These are phyloP conservation scores for Aspidiotus destructor DNA, from an alignment of 2,888 invertebrate genomes.

Conservation along the genomic window DNA sequence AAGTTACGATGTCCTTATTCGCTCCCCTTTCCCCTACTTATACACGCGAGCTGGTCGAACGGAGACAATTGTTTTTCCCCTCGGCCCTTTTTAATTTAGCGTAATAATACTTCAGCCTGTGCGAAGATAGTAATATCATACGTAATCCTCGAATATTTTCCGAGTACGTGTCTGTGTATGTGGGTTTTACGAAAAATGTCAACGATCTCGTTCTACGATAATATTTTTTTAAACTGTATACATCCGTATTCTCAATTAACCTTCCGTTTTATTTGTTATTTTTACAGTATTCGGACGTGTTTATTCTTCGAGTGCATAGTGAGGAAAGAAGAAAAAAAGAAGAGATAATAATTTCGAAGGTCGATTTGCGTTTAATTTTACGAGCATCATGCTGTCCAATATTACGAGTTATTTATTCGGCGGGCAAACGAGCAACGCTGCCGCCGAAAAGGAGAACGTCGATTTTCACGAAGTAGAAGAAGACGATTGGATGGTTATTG, in stretches of 20 bases:
- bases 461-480: conserved; percentile 31
- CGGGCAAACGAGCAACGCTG: conserved; percentile 12
- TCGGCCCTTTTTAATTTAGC: too few species aligned
- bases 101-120: too few species aligned
- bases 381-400: conserved; percentile 22
- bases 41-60: too few species aligned
- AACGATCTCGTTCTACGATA: too few species aligned
- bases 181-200: too few species aligned
- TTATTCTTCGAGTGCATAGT: conserved; percentile 5
- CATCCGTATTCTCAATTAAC: background rate
- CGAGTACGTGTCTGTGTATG: too few species aligned
- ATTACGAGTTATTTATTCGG: conserved; percentile 30
- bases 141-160: too few species aligned
- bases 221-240: too few species aligned
- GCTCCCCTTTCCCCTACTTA: too few species aligned
- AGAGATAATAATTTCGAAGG: background rate
- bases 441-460: conserved; percentile 15
- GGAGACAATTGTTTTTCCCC: too few species aligned
- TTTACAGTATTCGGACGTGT: background rate
- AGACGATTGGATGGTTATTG: conserved; percentile 30
- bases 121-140: too few species aligned
- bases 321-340: conserved; percentile 18
- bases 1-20: too few species aligned
- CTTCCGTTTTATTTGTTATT: background rate
- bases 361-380: background rate